Evolutionary conservation across 2,888 invertebrate species (phyloP).

Genomic region (Frankliniella fusca): DNA sequence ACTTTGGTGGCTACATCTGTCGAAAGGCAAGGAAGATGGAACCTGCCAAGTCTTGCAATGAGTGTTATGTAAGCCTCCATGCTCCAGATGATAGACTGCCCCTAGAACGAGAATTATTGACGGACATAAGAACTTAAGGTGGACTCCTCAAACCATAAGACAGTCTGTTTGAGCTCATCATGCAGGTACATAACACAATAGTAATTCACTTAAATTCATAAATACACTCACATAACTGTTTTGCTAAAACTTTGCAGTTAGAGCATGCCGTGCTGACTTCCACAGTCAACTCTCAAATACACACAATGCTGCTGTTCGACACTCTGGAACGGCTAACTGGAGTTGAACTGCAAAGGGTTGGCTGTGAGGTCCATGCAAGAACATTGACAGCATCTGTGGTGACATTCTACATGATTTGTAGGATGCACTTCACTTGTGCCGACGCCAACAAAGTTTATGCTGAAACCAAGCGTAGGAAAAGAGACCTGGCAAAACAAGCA

Average conservation of each 20-base stretch:
- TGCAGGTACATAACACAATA: neutral
- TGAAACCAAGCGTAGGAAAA: neutral
- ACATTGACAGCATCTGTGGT: slow-evolving; percentile 29
- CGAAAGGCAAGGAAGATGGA: too few relatives aligned
- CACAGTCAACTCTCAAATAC: neutral
- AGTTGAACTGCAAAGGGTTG: neutral
- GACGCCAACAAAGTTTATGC: too few relatives aligned
- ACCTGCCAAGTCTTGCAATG: neutral
- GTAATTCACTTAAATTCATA: too few relatives aligned
- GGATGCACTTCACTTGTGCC: slow-evolving; percentile 35
- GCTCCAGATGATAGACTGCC: neutral
- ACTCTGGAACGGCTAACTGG: neutral
- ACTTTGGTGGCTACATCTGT: neutral
- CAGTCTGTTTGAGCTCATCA: neutral
- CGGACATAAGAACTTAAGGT: neutral
- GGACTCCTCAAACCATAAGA: neutral
- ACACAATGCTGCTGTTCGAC: neutral
- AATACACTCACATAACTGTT: neutral
- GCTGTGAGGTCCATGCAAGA: slow-evolving; percentile 30
- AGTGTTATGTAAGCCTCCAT: neutral
- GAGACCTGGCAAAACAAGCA: neutral
- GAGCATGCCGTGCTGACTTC: neutral
- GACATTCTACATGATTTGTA: slow-evolving; percentile 32
- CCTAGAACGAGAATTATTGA: neutral
- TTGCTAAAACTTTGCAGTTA: neutral